phyloP scores from a whole-genome alignment of 1,140 invertebrate species.

The Drosophila nigromelanica region DNA sequence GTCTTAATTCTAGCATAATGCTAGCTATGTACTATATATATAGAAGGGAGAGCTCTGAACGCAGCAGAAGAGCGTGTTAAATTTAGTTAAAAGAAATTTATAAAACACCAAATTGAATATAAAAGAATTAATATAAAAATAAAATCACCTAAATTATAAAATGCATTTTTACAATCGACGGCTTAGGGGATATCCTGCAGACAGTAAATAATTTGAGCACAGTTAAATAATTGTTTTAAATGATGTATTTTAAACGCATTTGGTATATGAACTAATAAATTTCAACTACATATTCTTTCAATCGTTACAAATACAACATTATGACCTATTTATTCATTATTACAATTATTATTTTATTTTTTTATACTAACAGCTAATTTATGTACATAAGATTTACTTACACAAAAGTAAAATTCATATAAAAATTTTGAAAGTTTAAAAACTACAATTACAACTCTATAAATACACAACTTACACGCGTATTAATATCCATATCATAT shows the following conservation, averaged over 20 bases:
- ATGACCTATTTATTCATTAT: slow-evolving; percentile 46
- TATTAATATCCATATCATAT: slow-evolving; percentile 5
- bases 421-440: slow-evolving; percentile 48
- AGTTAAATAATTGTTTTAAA: slow-evolving; percentile 7
- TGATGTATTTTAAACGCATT: slow-evolving; percentile 64
- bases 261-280: slow-evolving; percentile 57
- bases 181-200: neutral
- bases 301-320: slow-evolving; percentile 41
- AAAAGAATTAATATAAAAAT: slow-evolving; percentile 28
- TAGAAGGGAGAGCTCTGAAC: slow-evolving; percentile 21
- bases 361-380: slow-evolving; percentile 44
- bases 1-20: slow-evolving; percentile 31
- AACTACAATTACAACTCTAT: slow-evolving; percentile 36
- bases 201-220: slow-evolving; percentile 2
- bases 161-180: neutral
- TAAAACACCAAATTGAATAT: slow-evolving; percentile 59
- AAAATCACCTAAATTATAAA: slow-evolving; percentile 37
- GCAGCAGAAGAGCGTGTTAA: slow-evolving; percentile 49
- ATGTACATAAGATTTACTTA: slow-evolving; percentile 70
- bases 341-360: slow-evolving; percentile 40
- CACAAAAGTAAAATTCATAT: slow-evolving; percentile 61
- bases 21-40: slow-evolving; percentile 28
- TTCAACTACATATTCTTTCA: slow-evolving; percentile 58
- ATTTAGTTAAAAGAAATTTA: slow-evolving; percentile 44
- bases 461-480: slow-evolving; percentile 11